Base-by-base conservation (phyloP, 2,888 invertebrate genomes). In the Hecatera dysodea region DNA sequence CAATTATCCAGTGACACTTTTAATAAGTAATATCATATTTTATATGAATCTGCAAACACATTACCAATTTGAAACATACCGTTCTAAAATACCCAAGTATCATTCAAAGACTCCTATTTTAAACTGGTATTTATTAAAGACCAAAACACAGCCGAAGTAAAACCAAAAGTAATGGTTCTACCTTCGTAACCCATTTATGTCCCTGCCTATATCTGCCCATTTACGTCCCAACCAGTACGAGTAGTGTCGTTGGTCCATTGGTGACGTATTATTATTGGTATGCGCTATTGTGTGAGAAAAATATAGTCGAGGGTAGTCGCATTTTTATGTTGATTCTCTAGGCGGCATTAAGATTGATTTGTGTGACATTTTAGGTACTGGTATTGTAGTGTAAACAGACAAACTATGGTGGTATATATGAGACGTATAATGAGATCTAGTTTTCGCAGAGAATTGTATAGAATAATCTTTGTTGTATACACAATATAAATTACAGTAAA, bases 181-280 rank as follows among this genome's bases (percentile, higher is more conserved):
- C 75, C 67, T 55, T 67, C 44, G 19, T 48, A 39, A 42, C 46
- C 50, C 55, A 62, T 57, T 55, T 67, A 53, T 36, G 27, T 33
- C 22, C 56, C 46, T 2, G 6, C 9, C n/a, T 29, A 29, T 33
- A 22, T 17, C 17, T 29, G 22, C 57, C 27, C 53, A 48, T 63
- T 60, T 67, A 46, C n/a, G 27, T 29, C 29, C 60, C 60, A 5
- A 42, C n/a, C 24, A 15, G 15, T 53, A 36, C 44, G 12, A 53
- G 52, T 46, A 44, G 33, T 27, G 55, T 57, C 62, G 39, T 65
- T 72, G 83, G 80, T 75, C 73, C 83, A 83, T 80, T 70, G 78
- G 83, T 82, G 85, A 83, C 73, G 46, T 75, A 83, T 78, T 85
- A 78, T 85, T 80, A 82, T 83, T 73, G 77, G 85, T 72, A 67